phyloP scores from a whole-genome alignment of 2,888 invertebrate genomes.

The Cistogaster globosa region DNA sequence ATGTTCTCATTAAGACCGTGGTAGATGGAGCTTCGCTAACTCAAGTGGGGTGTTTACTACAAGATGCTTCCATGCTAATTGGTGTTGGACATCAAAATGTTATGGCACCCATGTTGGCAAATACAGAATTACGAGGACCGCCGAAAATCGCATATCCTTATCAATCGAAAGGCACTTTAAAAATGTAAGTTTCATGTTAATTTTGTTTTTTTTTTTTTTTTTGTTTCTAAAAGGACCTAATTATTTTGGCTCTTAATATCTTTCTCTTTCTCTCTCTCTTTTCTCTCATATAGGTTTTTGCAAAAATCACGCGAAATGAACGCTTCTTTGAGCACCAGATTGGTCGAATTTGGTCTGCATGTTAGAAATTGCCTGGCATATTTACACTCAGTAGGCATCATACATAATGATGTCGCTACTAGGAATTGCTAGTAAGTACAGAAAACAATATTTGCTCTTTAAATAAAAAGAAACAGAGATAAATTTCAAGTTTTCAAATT shows the following conservation, averaged over 20 bases:
- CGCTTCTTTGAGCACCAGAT: conserved; percentile 91
- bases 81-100: conserved; percentile 88
- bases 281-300: conserved; percentile 77
- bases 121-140: conserved; percentile 83
- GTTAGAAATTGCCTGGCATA: conserved; percentile 94
- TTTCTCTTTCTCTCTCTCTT: too few species aligned
- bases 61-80: conserved; percentile 88
- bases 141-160: conserved; percentile 88
- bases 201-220: too few species aligned
- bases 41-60: conserved; percentile 87
- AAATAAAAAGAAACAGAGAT: too few species aligned
- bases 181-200: conserved; percentile 85
- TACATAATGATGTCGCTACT: conserved; percentile 97
- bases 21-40: conserved; percentile 88
- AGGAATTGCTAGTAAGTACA: conserved; percentile 96
- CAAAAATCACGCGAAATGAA: conserved; percentile 82
- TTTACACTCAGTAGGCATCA: conserved; percentile 94
- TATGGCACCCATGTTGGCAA: conserved; percentile 87
- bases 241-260: too few species aligned
- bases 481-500: too few species aligned
- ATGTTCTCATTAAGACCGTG: conserved; percentile 89
- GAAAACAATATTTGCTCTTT: too few species aligned
- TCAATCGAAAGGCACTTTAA: conserved; percentile 87
- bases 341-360: conserved; percentile 97
- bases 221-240: neutral